Base-by-base conservation (phyloP, 2,888 invertebrate genomes). In the Apodemia mormo region DNA sequence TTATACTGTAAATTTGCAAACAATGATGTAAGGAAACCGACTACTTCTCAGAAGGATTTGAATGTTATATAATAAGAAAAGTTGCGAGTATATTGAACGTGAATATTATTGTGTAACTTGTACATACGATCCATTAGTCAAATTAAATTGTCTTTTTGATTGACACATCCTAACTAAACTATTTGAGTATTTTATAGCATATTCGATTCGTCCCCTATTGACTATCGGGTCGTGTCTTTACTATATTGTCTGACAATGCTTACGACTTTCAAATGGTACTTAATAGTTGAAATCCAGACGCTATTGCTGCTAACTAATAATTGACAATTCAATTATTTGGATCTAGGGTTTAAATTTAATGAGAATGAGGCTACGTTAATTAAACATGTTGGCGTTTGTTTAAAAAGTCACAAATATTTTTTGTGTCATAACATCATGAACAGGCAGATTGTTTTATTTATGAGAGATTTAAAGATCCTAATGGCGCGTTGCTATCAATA, bases 1-100 rank as follows among this genome's bases (percentile, higher is more conserved):
- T 65, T 66, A 45, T 71, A 52, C 10, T 49, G 49, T n/a, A 4
- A 49, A 49, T n/a, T 49, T 49, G 49, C 49, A 49, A 49, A 49
- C 45, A 45, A 45, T 45, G 12, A 45, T 45, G 12, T 45, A 12
- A 12, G 12, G 45, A 45, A 45, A 45, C 12, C 4, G 12, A 45
- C 4, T 45, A 5, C 45, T 45, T 45, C 45, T 45, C 45, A 45
- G 45, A 45, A 45, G 45, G 45, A 45, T 45, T 2, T 14, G 12
- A 45, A 14, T 45, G 12, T 49, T 49, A 14, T 5, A 14, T 49
- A 14, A 49, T 49, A 49, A 14, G 14, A 49, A 49, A 49, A 49
- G 49, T 49, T 14, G 4, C 1, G 12, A 49, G 49, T 14, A 12
- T 49, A 14, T 49, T 49, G 49, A 49, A 49, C 6, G 14, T 49